Conservation (phyloP, 2,888 invertebrate genomes). For the Phasia obesa region DNA sequence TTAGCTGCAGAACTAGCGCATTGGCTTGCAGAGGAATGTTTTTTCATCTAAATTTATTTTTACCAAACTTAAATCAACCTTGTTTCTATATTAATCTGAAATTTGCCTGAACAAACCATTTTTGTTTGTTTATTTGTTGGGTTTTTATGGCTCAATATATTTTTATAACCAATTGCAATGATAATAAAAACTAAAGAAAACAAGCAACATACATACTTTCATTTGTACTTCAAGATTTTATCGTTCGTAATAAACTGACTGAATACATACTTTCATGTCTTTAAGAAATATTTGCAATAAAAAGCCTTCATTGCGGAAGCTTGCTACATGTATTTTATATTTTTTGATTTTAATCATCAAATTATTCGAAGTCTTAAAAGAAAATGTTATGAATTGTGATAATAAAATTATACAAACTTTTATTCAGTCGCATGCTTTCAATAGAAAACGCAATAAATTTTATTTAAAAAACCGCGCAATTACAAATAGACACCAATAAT, state of each 20-base stretch:
- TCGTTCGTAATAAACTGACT: neutral
- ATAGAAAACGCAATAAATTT: constrained; percentile 58
- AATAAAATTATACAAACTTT: constrained; percentile 1
- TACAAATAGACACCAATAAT: constrained; percentile 42
- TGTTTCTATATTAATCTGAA: too few species aligned
- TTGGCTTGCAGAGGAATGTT: too few species aligned
- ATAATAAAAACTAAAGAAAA: constrained; percentile 29
- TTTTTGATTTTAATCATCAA: constrained; percentile 40
- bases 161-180: constrained; percentile 20
- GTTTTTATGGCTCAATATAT: constrained; percentile 22
- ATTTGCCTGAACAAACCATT: too few species aligned
- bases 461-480: constrained; percentile 51
- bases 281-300: constrained; percentile 10
- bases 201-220: constrained; percentile 57
- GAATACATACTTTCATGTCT: constrained; percentile 22
- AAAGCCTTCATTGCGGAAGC: constrained; percentile 64
- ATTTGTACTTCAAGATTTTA: constrained; percentile 41
- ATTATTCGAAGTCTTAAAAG: constrained; percentile 22
- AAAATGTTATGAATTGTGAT: constrained; percentile 32
- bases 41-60: too few species aligned
- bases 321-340: constrained; percentile 25
- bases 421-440: neutral
- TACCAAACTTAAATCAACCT: too few species aligned
- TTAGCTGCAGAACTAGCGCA: too few species aligned
- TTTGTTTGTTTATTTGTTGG: neutral